Evolutionary conservation across 2,113 vertebrate species (phyloP).

Genomic region (Alligator mississippiensis): DNA sequence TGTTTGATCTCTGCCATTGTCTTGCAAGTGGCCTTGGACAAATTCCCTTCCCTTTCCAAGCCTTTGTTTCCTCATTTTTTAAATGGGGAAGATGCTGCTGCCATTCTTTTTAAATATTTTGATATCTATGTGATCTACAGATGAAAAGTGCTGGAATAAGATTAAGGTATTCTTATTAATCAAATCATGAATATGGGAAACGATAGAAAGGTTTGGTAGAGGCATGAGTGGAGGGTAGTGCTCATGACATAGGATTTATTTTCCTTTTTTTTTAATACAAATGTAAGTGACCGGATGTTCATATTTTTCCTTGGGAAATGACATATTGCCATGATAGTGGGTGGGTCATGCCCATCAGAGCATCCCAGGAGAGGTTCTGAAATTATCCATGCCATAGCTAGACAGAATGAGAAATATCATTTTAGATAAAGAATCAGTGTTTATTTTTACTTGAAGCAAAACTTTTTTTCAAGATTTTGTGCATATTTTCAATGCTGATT

Average conservation of each 20-base stretch:
- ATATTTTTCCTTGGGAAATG: background rate
- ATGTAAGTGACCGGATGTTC: accelerated
- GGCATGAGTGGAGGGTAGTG: background rate
- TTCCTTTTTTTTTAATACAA: accelerated
- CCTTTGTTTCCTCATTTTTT: background rate
- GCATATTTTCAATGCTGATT: background rate
- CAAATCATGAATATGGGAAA: background rate
- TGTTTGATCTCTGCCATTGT: background rate
- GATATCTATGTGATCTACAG: background rate
- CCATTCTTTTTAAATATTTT: background rate
- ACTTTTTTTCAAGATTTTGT: background rate
- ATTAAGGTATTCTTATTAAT: background rate
- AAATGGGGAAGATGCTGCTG: background rate
- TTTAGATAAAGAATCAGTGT: accelerated
- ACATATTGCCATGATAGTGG: background rate
- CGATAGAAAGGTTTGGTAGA: accelerated
- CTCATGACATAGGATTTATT: background rate
- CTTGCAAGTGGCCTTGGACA: background rate
- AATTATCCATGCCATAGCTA: background rate
- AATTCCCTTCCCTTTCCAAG: background rate
- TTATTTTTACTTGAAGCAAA: background rate
- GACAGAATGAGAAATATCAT: constrained; percentile 6
- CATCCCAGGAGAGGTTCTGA: accelerated
- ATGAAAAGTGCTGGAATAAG: background rate
- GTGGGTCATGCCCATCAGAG: background rate